Conservation (phyloP, 1,140 invertebrate genomes). For the Lepidurus packardi region DNA sequence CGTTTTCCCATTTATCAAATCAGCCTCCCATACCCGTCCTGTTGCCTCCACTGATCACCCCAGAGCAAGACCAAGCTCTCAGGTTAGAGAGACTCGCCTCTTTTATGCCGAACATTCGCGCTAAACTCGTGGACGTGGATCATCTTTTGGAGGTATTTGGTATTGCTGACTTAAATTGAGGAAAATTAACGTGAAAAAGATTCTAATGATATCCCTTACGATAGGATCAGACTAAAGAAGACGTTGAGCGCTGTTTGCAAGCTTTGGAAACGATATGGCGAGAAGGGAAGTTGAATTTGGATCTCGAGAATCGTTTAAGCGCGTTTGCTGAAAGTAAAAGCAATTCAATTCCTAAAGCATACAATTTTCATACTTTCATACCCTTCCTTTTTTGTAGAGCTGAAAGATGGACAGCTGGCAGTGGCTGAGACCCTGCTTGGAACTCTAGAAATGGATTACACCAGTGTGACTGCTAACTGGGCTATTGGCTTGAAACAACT, state of each 20-base stretch:
- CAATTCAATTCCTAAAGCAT: no score
- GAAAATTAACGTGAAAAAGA: neutral
- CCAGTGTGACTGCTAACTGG: neutral
- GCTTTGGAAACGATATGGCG: neutral
- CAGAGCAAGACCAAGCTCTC: neutral
- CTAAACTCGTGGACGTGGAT: conserved; percentile 14
- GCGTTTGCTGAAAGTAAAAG: neutral
- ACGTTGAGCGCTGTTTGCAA: neutral
- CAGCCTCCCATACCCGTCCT: neutral
- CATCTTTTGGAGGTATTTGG: conserved; percentile 20
- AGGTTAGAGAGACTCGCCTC: neutral
- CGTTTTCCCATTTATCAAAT: neutral
- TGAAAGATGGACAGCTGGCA: neutral
- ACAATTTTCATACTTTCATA: no score
- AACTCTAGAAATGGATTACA: neutral
- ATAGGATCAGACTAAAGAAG: neutral
- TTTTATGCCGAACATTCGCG: neutral
- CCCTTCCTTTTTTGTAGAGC: neutral
- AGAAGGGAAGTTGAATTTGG: neutral
- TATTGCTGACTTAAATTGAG: neutral
- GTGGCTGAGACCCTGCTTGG: neutral
- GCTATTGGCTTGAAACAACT: neutral
- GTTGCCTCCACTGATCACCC: neutral
- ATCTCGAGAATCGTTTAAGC: neutral
- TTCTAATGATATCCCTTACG: neutral